Percentiles rank a stretch among this genome's conserved stretches.
Conservation (phyloP, 2,797 vertebrate genomes). For the Mus caroli region DNA sequence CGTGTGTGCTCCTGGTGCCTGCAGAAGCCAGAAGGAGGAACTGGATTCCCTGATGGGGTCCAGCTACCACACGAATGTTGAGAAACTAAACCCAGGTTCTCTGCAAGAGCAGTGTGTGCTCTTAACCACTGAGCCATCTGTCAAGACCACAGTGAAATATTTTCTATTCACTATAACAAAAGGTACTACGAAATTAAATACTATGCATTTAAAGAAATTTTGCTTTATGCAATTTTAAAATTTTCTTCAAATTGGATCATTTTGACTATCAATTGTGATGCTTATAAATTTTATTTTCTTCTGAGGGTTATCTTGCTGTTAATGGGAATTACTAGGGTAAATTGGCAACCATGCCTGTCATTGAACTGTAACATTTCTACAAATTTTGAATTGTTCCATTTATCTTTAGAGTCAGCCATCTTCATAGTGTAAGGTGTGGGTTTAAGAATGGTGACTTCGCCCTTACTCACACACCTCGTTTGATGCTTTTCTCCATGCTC, state of each 20-base stretch:
- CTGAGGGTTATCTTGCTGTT: background rate
- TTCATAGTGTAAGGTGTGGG: background rate
- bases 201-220: background rate
- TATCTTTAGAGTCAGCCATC: background rate
- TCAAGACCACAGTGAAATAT: background rate
- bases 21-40: background rate
- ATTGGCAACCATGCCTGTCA: background rate
- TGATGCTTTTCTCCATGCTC: background rate
- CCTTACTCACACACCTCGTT: background rate
- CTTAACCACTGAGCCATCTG: background rate
- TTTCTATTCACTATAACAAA: background rate
- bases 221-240: background rate
- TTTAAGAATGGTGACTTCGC: background rate
- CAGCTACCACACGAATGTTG: background rate
- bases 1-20: background rate
- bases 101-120: background rate
- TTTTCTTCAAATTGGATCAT: constrained; percentile 10
- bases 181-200: background rate
- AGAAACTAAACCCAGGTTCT: background rate
- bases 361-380: background rate
- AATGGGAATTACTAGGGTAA: background rate
- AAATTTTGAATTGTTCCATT: background rate
- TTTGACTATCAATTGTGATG: background rate
- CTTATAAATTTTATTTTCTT: constrained; percentile 21
- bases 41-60: background rate